Evolutionary conservation across 2,797 vertebrate genomes (phyloP).

Genomic region (Gymnoscopelus microlampas): DNA sequence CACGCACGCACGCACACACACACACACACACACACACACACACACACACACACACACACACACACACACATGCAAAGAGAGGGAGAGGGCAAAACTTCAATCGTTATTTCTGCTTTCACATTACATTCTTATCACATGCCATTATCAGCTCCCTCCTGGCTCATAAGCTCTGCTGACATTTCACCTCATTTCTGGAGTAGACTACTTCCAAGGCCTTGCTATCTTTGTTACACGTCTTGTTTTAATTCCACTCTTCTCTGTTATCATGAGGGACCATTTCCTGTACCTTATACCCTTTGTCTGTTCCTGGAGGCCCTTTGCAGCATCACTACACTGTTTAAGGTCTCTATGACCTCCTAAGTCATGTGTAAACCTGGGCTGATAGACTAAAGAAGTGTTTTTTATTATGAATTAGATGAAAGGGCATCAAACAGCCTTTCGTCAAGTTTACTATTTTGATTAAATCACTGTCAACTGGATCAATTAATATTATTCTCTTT

Average conservation of each 20-base stretch:
- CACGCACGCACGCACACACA: slow-evolving; percentile 17
- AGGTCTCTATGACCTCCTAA: slow-evolving; percentile 16
- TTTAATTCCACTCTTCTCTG: slow-evolving; percentile 37
- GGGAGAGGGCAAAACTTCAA: slow-evolving; percentile 55
- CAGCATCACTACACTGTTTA: slow-evolving; percentile 31
- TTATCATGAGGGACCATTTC: slow-evolving; percentile 37
- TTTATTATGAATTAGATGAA: slow-evolving; percentile 40
- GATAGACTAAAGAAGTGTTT: slow-evolving; percentile 12
- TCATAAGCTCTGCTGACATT: slow-evolving; percentile 68
- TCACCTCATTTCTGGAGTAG: slow-evolving; percentile 67
- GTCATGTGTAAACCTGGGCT: slow-evolving; percentile 34
- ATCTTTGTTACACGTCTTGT: slow-evolving; percentile 39
- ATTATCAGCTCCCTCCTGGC: slow-evolving; percentile 58
- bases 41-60: slow-evolving; percentile 8
- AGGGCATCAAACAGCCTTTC: slow-evolving; percentile 17
- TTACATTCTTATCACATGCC: slow-evolving; percentile 66
- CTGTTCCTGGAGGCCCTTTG: slow-evolving; percentile 19
- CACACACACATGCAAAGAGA: slow-evolving; percentile 1
- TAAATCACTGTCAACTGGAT: slow-evolving; percentile 31
- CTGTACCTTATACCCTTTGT: slow-evolving; percentile 29
- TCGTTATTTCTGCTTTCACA: slow-evolving; percentile 54
- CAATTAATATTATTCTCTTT: no score
- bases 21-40: slow-evolving; percentile 31
- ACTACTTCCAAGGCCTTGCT: slow-evolving; percentile 54
- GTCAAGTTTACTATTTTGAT: slow-evolving; percentile 2